A percentile compares a stretch with the other conserved stretches of the same genome.
Conservation (phyloP, 1,140 invertebrate genomes). For the Popillia japonica region DNA sequence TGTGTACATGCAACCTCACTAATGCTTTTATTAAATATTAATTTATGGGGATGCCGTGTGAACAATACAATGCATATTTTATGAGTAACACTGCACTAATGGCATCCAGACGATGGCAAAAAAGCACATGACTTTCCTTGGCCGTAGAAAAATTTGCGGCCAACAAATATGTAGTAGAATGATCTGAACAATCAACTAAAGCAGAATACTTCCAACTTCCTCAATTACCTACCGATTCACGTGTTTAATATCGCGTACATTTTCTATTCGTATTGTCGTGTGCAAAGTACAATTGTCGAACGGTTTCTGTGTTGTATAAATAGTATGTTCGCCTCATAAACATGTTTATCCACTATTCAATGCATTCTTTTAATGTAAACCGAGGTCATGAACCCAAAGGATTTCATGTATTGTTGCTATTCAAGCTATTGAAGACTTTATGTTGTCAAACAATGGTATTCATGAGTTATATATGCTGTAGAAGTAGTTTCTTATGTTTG, state of each 20-base stretch:
- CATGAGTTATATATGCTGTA: too few species aligned
- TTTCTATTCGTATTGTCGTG: not conserved
- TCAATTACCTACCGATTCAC: slow-evolving; percentile 5
- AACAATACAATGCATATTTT: slow-evolving; percentile 12
- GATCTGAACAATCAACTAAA: slow-evolving; percentile 11
- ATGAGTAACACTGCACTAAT: not conserved
- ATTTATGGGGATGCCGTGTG: not conserved
- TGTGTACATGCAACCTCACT: not conserved
- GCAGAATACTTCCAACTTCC: not conserved
- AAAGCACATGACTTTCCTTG: slow-evolving; percentile 5
- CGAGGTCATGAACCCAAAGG: not conserved
- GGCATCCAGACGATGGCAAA: not conserved
- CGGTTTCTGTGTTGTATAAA: not conserved
- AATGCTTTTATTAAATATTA: slow-evolving; percentile 20
- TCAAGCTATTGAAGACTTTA: not conserved
- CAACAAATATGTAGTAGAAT: not conserved
- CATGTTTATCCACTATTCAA: not conserved
- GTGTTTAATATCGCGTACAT: not conserved
- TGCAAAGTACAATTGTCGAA: not conserved
- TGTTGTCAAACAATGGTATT: too few species aligned
- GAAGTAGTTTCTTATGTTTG: too few species aligned
- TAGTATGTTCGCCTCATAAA: not conserved
- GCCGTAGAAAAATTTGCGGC: slow-evolving; percentile 7
- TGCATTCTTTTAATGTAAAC: not conserved
- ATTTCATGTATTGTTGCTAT: not conserved